phyloP scores from a whole-genome alignment of 2,797 vertebrate genomes.

The Galago senegalensis region DNA sequence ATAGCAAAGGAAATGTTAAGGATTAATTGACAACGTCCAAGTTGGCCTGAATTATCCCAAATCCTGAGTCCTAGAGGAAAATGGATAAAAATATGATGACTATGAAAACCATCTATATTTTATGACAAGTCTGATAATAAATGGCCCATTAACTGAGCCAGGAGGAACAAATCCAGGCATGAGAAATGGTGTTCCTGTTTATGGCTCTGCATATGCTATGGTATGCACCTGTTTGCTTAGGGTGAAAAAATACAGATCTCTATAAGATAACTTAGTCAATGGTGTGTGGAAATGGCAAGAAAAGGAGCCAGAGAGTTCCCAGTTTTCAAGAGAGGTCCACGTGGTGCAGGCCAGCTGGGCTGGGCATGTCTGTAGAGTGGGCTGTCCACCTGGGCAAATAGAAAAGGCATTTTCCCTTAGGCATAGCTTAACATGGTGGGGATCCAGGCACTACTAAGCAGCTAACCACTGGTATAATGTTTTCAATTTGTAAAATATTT shows the following conservation, averaged over 20 bases:
- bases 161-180: background rate
- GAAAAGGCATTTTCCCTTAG: background rate
- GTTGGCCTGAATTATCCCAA: background rate
- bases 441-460: background rate
- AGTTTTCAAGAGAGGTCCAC: background rate
- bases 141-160: background rate
- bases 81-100: conserved; percentile 23
- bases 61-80: background rate
- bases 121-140: conserved; percentile 16
- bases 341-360: background rate
- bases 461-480: background rate
- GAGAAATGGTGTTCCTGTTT: conserved; percentile 21
- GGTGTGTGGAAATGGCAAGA: background rate
- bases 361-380: background rate
- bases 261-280: conserved; percentile 12
- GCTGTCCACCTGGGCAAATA: background rate
- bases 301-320: background rate
- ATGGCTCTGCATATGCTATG: background rate
- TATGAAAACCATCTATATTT: background rate
- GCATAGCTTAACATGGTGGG: background rate
- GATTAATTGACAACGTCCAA: background rate
- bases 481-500: background rate
- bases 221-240: conserved; percentile 4
- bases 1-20: conserved; percentile 52
- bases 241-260: background rate